Base-by-base conservation (phyloP, 2,113 vertebrate genomes). In the human (Homo sapiens) region DNA sequence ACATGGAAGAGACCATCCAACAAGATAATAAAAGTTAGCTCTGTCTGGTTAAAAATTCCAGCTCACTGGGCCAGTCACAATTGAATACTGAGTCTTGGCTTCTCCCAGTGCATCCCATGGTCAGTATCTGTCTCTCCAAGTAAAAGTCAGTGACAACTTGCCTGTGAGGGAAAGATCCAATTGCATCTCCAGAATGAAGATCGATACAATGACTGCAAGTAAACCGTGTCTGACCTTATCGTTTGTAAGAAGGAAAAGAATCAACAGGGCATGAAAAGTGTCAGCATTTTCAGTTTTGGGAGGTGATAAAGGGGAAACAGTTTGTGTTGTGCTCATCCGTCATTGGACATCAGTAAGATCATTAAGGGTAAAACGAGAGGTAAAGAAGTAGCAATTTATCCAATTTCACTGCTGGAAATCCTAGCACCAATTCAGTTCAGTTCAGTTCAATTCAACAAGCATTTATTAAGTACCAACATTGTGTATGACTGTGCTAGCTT, bases 221-320 rank as follows among this genome's bases (percentile, higher is more conserved):
- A 96, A 96, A 96, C 75, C 0, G 0, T 59, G 83, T 88, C 61
- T 12, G 32, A 96, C 83, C 70, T 66, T 86, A 66, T 76, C 70
- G 55, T 96, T 89, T 95, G 25, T 73, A 94, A 93, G 87, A 93
- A 92, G 87, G 57, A 80, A 89, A 85, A 80, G 89, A 97, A 88
- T 90, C 90, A 96, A 90, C 95, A 88, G 87, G 75, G 79, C 95
- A 78, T 93, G 64, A 97, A 94, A 85, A 38, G 64, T 85, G 92
- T 96, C 87, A 87, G 96, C 93, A 85, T 55, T 97, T 96, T 96
- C n/a, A 82, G 89, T 93, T 97, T 90, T 76, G 87, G 90, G 57
- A 96, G 95, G 75, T 87, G 92, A 96, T 66, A 72, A 92, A 94
- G 75, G 83, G 72, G 80, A 91, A 96, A 52, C 8, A 70, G 83